Conservation (phyloP, 2,888 invertebrate species). For the Chrysina gloriosa region DNA sequence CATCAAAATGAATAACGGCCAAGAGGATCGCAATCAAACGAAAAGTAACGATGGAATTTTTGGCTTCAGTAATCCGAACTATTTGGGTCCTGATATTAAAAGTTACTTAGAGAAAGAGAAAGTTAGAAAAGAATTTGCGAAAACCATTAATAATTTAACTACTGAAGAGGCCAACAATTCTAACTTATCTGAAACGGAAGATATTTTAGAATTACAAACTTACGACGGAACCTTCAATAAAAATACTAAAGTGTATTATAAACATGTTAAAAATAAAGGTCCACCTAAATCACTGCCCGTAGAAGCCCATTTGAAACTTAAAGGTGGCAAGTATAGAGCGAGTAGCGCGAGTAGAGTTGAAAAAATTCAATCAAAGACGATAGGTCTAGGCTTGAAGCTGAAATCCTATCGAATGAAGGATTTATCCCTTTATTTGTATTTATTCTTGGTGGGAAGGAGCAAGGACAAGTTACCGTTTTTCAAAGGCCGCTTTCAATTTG, state of each 20-base stretch:
- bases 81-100: constrained; percentile 75
- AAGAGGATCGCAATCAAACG: constrained; percentile 59
- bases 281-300: constrained; percentile 68
- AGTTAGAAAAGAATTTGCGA: constrained; percentile 58
- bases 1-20: constrained; percentile 61
- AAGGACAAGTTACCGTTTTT: constrained; percentile 80
- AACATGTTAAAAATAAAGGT: constrained; percentile 55
- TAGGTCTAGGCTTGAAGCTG: constrained; percentile 48
- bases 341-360: constrained; percentile 71
- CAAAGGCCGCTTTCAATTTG: constrained; percentile 83
- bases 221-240: constrained; percentile 57
- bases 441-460: constrained; percentile 83
- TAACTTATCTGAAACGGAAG: constrained; percentile 49
- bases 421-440: constrained; percentile 73
- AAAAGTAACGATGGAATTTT: constrained; percentile 65
- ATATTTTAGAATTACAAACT: constrained; percentile 60
- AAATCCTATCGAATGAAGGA: constrained; percentile 60
- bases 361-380: constrained; percentile 61
- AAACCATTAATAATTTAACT: constrained; percentile 72
- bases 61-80: constrained; percentile 83
- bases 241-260: constrained; percentile 61
- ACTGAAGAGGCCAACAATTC: constrained; percentile 67
- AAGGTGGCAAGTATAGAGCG: constrained; percentile 64
- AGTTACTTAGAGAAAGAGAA: constrained; percentile 54
- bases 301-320: constrained; percentile 60